Conservation (phyloP, 1,140 invertebrate genomes). For the Archivesica marissinica region DNA sequence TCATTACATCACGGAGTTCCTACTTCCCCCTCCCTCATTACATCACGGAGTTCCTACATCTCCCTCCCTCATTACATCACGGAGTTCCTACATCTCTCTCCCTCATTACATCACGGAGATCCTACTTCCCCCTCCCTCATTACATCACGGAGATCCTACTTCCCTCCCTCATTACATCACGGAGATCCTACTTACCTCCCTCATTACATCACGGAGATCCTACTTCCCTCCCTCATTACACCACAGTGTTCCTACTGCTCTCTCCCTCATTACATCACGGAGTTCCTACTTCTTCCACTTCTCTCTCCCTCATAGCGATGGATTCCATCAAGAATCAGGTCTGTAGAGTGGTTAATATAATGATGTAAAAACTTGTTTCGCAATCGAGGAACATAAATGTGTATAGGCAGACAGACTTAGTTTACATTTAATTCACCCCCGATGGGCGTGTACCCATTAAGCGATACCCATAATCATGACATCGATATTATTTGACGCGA, state of each 20-base stretch:
- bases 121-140: too few species aligned
- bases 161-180: too few species aligned
- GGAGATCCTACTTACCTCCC: too few species aligned
- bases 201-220: too few species aligned
- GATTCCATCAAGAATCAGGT: neutral
- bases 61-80: too few species aligned
- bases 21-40: too few species aligned
- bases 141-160: too few species aligned
- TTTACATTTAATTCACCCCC: neutral
- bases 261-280: neutral
- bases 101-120: too few species aligned
- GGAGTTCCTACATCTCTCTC: too few species aligned
- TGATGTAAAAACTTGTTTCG: neutral
- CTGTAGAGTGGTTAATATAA: neutral
- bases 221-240: neutral
- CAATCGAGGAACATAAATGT: neutral
- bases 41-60: too few species aligned
- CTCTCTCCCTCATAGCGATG: neutral
- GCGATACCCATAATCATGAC: constrained; percentile 25
- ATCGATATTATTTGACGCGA: constrained; percentile 25
- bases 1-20: too few species aligned
- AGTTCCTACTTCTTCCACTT: neutral
- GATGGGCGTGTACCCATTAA: neutral
- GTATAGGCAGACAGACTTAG: neutral
- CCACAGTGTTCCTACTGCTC: neutral